These are phyloP conservation scores for Steinernema carpocapsae DNA, from an alignment of 2,888 invertebrate species.

Conservation along the genomic window DNA sequence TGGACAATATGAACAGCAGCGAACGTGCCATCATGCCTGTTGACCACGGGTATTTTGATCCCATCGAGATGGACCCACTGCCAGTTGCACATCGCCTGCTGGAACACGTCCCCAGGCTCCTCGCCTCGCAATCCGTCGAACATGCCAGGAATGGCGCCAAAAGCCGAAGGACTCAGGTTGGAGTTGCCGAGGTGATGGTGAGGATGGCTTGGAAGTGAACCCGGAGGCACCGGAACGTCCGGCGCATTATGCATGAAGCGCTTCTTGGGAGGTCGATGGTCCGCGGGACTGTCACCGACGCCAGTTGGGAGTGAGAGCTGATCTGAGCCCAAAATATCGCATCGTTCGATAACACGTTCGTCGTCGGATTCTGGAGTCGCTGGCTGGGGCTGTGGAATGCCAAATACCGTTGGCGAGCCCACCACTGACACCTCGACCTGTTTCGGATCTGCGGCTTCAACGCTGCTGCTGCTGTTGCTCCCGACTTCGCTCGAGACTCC, in stretches of 20 bases:
- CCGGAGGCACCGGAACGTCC: neutral
- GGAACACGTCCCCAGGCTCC: conserved; percentile 24
- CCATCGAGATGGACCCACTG: conserved; percentile 43
- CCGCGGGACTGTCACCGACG: neutral
- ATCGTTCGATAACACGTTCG: conserved; percentile 30
- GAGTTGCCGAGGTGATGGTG: neutral
- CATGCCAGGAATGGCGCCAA: conserved; percentile 22
- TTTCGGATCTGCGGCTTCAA: neutral
- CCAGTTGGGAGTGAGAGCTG: conserved; percentile 16
- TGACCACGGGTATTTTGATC: conserved; percentile 49
- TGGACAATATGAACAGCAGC: conserved; percentile 63
- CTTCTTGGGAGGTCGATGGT: conserved; percentile 23
- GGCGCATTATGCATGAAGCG: conserved; percentile 29
- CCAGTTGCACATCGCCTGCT: conserved; percentile 32
- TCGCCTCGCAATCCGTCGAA: neutral
- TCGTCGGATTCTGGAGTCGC: conserved; percentile 26
- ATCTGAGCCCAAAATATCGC: conserved; percentile 13
- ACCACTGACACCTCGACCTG: conserved; percentile 21
- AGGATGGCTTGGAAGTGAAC: neutral
- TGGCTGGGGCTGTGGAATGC: neutral
- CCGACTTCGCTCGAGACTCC: neutral
- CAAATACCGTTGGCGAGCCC: conserved; percentile 26
- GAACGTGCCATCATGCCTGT: conserved; percentile 38
- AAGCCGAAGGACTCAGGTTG: neutral
- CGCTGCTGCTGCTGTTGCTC: neutral